Base-by-base conservation (phyloP, 2,888 invertebrate genomes). In the Eupelmus urozonus region DNA sequence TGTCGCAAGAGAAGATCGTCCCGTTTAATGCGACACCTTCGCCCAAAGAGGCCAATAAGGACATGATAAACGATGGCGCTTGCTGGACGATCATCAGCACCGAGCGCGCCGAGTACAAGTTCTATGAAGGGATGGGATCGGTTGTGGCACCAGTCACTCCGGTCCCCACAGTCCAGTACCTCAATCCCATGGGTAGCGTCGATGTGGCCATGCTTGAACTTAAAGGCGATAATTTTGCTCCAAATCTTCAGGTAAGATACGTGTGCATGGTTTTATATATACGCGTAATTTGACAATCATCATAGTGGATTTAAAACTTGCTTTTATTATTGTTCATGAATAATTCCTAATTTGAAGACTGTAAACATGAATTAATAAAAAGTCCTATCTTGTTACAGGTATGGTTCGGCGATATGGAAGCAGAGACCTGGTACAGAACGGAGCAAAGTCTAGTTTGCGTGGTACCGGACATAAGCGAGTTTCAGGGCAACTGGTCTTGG, bases 11-110 rank as follows among this genome's bases (percentile, higher is more conserved):
- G 89, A 93, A 98, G 83, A 99, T 99, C 83, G 99, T 99, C 85
- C 99, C 99, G 91, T 99, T 99, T 90, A 98, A 99, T 92, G 98
- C 98, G 0, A 98, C 98, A 0, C 97, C 98, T 0, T 98, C 98
- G 89, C 98, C 98, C 0, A 98, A 98, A 89, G 98, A 98, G 87
- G 95, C 96, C 0, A 97, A 97, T 90, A 98, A 98, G 87, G 99
- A 99, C 90, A 98, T 98, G 97, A 99, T 99, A 84, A 99, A 98
- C 90, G 99, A 99, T 88, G 99, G 99, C 4, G 99, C 99, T 0
- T 98, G 99, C 85, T 99, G 99, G 99, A 99, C 99, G 16, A 99
- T 99, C 86, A 99, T 99, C 87, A 98, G 98, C 77, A 99, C 99
- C 7, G 99, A 99, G 90, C 98, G 98, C 90, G 99, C 98, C 0